Conservation (phyloP, 2,888 invertebrate species). For the Limenitis camilla region DNA sequence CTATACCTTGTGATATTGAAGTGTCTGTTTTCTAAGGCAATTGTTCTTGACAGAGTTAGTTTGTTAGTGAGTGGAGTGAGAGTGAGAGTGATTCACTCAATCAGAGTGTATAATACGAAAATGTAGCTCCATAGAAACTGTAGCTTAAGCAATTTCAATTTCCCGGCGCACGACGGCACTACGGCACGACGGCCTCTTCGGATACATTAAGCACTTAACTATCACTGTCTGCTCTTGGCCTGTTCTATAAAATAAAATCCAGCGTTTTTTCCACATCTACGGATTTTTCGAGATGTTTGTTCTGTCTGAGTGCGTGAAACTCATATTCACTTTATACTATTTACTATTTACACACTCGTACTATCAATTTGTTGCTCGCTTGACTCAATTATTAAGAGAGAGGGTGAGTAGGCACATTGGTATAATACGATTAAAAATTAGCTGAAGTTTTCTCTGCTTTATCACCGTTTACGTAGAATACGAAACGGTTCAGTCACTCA, state of each 20-base stretch:
- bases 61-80: neutral
- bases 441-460: too few relatives aligned
- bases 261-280: slow-evolving; percentile 16
- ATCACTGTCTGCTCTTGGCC: slow-evolving; percentile 65
- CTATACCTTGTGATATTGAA: too few relatives aligned
- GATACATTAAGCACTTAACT: slow-evolving; percentile 73
- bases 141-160: slow-evolving; percentile 62
- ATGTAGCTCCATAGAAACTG: slow-evolving; percentile 26
- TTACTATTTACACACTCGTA: neutral
- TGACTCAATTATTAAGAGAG: too few relatives aligned
- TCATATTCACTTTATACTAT: neutral
- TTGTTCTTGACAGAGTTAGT: too few relatives aligned
- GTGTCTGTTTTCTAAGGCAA: too few relatives aligned
- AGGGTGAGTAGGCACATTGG: too few relatives aligned
- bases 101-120: neutral
- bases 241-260: slow-evolving; percentile 52
- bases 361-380: too few relatives aligned
- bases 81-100: neutral
- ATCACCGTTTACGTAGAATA: too few relatives aligned
- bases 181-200: slow-evolving; percentile 48
- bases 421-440: too few relatives aligned
- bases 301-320: slow-evolving; percentile 18
- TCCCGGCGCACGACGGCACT: slow-evolving; percentile 50
- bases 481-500: too few relatives aligned
- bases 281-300: slow-evolving; percentile 21